These are phyloP conservation scores for Aplysia californica DNA, from an alignment of 1,140 invertebrate genomes.

Conservation along the genomic window DNA sequence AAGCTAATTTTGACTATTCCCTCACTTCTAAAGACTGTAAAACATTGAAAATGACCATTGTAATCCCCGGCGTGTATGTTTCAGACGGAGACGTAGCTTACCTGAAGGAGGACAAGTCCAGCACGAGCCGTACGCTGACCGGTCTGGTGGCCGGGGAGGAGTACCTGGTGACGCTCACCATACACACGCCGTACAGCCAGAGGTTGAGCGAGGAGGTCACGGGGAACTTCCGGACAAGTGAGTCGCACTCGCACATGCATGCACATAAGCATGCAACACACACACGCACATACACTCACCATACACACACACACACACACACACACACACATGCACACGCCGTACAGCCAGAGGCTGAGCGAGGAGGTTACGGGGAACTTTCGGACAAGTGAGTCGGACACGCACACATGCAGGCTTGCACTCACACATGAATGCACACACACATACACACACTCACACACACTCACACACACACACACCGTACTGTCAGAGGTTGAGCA, in stretches of 20 bases:
- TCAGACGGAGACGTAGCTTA: background rate
- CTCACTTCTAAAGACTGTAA: no score
- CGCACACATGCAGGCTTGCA: no score
- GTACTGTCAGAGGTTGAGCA: slow-evolving; percentile 29
- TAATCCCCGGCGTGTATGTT: no score
- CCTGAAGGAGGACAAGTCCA: background rate
- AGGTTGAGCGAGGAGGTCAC: slow-evolving; percentile 22
- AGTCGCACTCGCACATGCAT: no score
- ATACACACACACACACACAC: no score
- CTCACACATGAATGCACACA: no score
- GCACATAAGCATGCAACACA: no score
- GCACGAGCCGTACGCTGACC: slow-evolving; percentile 1
- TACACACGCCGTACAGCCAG: slow-evolving; percentile 22
- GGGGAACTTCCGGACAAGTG: slow-evolving; percentile 36
- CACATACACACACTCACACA: no score
- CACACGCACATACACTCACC: no score
- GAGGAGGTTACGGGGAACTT: slow-evolving; percentile 2
- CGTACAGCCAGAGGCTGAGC: slow-evolving; percentile 30
- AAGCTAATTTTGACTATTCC: no score
- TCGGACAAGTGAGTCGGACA: slow-evolving; percentile 43
- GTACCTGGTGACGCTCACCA: slow-evolving; percentile 32
- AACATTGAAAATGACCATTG: no score
- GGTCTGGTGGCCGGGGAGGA: slow-evolving; percentile 32
- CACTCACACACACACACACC: slow-evolving; percentile 19
- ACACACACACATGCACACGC: slow-evolving; percentile 22